Evolutionary conservation across 2,888 invertebrate species (phyloP).

Genomic region (Hydroisotoma schaefferi): DNA sequence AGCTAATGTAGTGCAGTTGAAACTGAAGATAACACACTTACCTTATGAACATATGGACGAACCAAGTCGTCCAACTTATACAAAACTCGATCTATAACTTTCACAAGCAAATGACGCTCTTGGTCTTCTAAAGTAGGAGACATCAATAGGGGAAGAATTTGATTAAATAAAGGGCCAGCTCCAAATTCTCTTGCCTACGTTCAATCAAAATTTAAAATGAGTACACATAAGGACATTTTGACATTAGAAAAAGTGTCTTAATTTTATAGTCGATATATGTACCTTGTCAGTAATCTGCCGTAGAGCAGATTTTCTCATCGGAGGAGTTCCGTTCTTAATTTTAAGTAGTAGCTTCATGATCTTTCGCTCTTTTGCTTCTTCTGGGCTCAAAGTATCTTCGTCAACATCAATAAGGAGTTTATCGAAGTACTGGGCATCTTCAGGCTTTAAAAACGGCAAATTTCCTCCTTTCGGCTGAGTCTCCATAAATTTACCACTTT

Average conservation of each 20-base stretch:
- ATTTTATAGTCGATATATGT: not conserved
- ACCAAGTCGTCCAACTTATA: constrained; percentile 98
- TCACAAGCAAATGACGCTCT: constrained; percentile 95
- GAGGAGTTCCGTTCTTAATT: constrained; percentile 99
- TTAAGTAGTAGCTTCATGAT: constrained; percentile 98
- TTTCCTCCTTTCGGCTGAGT: constrained; percentile 94
- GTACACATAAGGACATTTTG: not conserved
- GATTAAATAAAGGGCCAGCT: constrained; percentile 97
- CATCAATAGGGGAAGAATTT: constrained; percentile 98
- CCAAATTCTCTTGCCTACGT: constrained; percentile 84
- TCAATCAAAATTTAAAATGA: not conserved
- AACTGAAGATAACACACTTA: constrained; percentile 51
- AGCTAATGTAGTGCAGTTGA: no score
- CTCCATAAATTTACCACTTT: constrained; percentile 82
- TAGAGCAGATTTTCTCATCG: constrained; percentile 96
- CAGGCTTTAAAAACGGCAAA: constrained; percentile 98
- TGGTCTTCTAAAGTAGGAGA: constrained; percentile 99
- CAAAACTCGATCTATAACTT: constrained; percentile 96
- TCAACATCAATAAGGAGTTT: constrained; percentile 97
- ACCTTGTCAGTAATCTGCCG: constrained; percentile 94
- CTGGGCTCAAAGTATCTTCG: constrained; percentile 89
- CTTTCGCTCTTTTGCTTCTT: constrained; percentile 96
- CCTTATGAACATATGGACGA: constrained; percentile 97
- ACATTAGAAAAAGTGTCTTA: not conserved
- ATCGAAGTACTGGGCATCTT: constrained; percentile 99